phyloP scores from a whole-genome alignment of 2,797 vertebrate genomes.

The Mus spretus region DNA sequence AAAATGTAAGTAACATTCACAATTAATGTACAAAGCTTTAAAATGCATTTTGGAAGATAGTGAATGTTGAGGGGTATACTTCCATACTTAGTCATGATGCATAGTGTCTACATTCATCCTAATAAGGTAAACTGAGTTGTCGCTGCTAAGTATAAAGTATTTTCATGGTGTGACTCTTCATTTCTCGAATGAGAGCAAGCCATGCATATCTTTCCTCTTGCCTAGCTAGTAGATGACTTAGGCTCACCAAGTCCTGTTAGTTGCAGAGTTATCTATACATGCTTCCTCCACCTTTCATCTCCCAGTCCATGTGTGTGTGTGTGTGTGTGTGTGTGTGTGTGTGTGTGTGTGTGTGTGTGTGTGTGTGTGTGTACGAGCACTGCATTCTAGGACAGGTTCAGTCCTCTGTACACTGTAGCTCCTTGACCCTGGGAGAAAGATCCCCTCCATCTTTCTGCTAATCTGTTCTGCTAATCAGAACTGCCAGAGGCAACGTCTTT shows the following conservation, averaged over 20 bases:
- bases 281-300: neutral
- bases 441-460: neutral
- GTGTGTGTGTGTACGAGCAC: neutral
- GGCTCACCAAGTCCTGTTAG: accelerated
- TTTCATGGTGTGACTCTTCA: neutral
- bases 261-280: too few relatives aligned
- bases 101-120: neutral
- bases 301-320: neutral
- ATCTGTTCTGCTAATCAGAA: neutral
- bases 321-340: neutral
- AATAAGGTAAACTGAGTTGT: neutral
- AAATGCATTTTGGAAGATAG: neutral
- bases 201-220: too few relatives aligned
- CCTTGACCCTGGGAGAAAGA: neutral
- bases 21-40: neutral
- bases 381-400: neutral
- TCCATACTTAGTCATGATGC: neutral
- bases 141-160: too few relatives aligned
- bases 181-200: neutral
- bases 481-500: neutral
- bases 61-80: too few relatives aligned
- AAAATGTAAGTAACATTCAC: neutral
- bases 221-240: accelerated
- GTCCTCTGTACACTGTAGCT: neutral
- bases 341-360: neutral